Percentiles rank a stretch among this genome's conserved stretches.
Conservation (phyloP, 2,797 vertebrate genomes). For the Erethizon dorsatum region DNA sequence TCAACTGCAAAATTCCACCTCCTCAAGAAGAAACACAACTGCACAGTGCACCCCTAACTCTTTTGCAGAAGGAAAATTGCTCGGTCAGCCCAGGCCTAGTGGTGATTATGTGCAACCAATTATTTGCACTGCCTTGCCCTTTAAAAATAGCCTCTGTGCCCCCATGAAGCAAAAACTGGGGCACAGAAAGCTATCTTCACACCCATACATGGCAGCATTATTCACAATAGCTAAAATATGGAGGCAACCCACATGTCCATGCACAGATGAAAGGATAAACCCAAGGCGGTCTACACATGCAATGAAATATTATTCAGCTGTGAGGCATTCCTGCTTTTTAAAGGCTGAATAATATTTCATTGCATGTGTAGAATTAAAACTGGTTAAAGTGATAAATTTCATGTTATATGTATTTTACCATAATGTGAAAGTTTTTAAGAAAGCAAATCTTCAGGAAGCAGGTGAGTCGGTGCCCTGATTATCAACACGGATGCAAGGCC, state of each 20-base stretch:
- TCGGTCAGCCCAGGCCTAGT: accelerated
- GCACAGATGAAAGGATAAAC: not conserved
- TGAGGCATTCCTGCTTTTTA: too few species aligned
- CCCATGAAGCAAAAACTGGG: not conserved
- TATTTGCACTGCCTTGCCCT: not conserved
- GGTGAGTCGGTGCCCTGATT: accelerated
- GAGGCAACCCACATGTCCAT: too few species aligned
- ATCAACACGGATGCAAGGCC: not conserved
- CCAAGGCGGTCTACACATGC: not conserved
- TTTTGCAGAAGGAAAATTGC: not conserved
- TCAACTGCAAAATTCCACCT: not conserved
- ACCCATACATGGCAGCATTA: not conserved
- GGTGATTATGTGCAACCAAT: not conserved
- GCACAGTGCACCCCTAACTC: accelerated
- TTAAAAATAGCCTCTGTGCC: not conserved
- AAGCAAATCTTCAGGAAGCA: not conserved
- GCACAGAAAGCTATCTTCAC: not conserved
- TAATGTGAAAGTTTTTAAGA: not conserved
- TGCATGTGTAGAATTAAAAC: too few species aligned
- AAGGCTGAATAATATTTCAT: too few species aligned
- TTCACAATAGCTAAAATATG: not conserved
- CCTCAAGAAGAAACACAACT: not conserved
- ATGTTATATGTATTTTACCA: not conserved
- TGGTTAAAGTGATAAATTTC: not conserved
- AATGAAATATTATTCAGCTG: not conserved